Evolutionary conservation across 2,113 vertebrate genomes (phyloP).

Genomic region (Xenopus laevis): DNA sequence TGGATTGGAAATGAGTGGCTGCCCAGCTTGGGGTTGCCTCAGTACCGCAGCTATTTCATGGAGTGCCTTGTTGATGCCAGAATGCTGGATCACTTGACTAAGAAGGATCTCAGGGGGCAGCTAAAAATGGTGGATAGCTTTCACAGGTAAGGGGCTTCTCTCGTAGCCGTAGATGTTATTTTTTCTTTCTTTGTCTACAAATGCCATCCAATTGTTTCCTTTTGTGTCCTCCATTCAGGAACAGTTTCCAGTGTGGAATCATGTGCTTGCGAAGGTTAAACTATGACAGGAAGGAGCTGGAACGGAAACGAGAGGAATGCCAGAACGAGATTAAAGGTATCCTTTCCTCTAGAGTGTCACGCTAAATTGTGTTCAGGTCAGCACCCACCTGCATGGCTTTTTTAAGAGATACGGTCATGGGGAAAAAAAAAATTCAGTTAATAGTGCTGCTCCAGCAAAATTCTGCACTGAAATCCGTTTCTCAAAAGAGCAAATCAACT

Average conservation of each 20-base stretch:
- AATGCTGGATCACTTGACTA: constrained; percentile 96
- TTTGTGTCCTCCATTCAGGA: constrained; percentile 63
- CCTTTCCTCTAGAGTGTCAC: too few relatives aligned
- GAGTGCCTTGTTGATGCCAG: constrained; percentile 97
- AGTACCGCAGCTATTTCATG: constrained; percentile 98
- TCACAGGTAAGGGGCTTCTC: constrained; percentile 76
- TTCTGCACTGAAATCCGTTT: too few relatives aligned
- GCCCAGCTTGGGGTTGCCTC: constrained; percentile 87
- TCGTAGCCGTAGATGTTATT: too few relatives aligned
- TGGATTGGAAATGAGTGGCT: constrained; percentile 98
- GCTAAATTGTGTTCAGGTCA: too few relatives aligned
- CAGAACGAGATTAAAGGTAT: constrained; percentile 79
- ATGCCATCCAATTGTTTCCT: neutral
- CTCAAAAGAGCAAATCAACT: too few relatives aligned
- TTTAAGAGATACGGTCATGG: too few relatives aligned
- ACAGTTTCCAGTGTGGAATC: constrained; percentile 97
- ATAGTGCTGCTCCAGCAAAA: too few relatives aligned
- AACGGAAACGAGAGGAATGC: constrained; percentile 81
- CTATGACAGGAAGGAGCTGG: constrained; percentile 91
- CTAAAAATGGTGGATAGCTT: constrained; percentile 98
- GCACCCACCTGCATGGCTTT: too few relatives aligned
- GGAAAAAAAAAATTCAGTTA: too few relatives aligned
- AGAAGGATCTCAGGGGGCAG: constrained; percentile 93
- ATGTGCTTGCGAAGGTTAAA: constrained; percentile 92
- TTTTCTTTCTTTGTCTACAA: too few relatives aligned